phyloP scores from a whole-genome alignment of 2,113 vertebrate genomes.

The Anarrhichthys ocellatus region DNA sequence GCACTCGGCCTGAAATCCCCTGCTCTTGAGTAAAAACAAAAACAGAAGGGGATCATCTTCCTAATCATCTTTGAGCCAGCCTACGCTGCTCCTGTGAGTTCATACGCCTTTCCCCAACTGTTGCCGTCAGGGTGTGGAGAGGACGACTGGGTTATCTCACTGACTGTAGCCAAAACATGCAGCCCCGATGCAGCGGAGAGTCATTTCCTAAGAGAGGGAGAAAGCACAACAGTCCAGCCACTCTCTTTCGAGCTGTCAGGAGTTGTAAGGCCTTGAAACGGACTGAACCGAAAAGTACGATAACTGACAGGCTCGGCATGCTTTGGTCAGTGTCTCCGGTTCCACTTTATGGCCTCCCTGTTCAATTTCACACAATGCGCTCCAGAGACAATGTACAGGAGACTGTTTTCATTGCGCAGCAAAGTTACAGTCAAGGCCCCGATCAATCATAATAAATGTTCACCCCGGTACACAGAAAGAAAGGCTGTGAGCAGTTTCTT shows the following conservation, averaged over 20 bases:
- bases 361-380: slow-evolving; percentile 77
- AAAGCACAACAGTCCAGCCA: slow-evolving; percentile 41
- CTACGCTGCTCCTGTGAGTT: slow-evolving; percentile 10
- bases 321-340: slow-evolving; percentile 69
- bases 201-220: slow-evolving; percentile 42
- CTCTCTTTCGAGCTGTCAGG: slow-evolving; percentile 44
- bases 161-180: slow-evolving; percentile 62
- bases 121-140: slow-evolving; percentile 35
- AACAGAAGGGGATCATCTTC: slow-evolving; percentile 35
- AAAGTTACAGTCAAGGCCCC: slow-evolving; percentile 55
- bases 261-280: slow-evolving; percentile 34
- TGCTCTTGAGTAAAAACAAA: slow-evolving; percentile 35
- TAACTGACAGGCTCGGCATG: slow-evolving; percentile 40
- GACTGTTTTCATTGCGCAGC: slow-evolving; percentile 67
- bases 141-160: slow-evolving; percentile 65
- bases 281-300: slow-evolving; percentile 31
- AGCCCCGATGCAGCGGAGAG: slow-evolving; percentile 41
- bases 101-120: slow-evolving; percentile 24
- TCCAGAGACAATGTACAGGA: slow-evolving; percentile 70
- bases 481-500: slow-evolving; percentile 38
- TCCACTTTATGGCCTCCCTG: slow-evolving; percentile 67
- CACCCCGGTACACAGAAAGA: slow-evolving; percentile 43
- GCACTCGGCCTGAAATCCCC: slow-evolving; percentile 23
- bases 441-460: slow-evolving; percentile 66
- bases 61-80: background rate